Conservation (phyloP, 2,113 vertebrate species). For the Diadophis punctatus region DNA sequence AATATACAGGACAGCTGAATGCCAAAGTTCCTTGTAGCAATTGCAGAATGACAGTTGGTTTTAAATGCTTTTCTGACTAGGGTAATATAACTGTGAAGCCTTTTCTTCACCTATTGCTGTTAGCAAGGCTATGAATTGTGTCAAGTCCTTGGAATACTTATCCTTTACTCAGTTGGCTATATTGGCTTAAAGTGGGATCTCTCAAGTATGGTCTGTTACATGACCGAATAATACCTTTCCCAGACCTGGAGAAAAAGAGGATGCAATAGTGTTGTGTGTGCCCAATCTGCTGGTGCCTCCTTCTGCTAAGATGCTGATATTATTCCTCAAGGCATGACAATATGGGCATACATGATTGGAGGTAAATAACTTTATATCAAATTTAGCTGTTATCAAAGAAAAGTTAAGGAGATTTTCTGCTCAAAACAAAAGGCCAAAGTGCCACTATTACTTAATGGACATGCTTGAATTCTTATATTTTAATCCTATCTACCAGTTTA, state of each 20-base stretch:
- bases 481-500: not conserved
- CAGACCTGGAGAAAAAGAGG: not conserved
- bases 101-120: not conserved
- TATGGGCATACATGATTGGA: not conserved
- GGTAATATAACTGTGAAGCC: not conserved
- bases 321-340: not conserved
- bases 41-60: not conserved
- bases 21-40: not conserved
- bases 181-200: not conserved
- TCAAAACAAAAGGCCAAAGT: not conserved
- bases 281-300: not conserved
- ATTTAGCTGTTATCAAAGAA: not conserved
- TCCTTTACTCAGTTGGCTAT: not conserved
- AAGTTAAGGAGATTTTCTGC: not conserved
- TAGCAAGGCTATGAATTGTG: not conserved
- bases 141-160: not conserved
- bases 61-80: not conserved
- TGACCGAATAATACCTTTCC: not conserved
- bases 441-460: not conserved
- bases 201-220: not conserved
- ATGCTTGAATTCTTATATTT: not conserved
- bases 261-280: not conserved
- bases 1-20: not conserved
- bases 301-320: not conserved
- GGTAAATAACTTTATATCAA: not conserved